Evolutionary conservation across 2,797 vertebrate genomes (phyloP), one percentile per base, ranked within the genome.

Genomic region (Oceanodroma leucorhoa): DNA sequence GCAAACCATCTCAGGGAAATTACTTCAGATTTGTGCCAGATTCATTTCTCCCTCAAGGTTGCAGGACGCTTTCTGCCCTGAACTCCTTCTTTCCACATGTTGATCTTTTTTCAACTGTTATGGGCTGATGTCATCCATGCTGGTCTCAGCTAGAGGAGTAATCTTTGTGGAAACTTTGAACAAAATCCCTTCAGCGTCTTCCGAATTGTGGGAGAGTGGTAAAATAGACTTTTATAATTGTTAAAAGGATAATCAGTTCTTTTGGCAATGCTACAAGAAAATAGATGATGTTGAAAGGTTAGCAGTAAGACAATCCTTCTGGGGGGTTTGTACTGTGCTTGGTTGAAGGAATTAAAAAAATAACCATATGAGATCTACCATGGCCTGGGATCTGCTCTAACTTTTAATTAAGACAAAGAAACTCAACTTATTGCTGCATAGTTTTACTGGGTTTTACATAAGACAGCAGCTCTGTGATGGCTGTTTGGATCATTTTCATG

Each of bases 131-230:
- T 95, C 89, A 93, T 85, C 50, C 27, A 8, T 32, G 29, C 55
- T 78, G 72, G 87, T 95, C 69, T 77, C n/a, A 67, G 57, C 67
- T 92, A 93, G 45, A 93, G 66, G 17, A 93, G 41, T 62, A 94
- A 90, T 73, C 83, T 92, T 71, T 3, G 3, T 83, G 93, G 93
- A 97, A 96, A 95, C 34, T 96, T 87, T 92, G 75, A 93, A 89
- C 55, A 73, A 91, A 93, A 91, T 92, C 71, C 50, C 38, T 66
- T 82, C 66, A 84, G 14, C 2, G 5, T 50, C 40, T 87, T 91
- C 67, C 2, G 4, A 91, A 83, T 55, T 58, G 50, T 64, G 40
- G 14, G 45, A 66, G 50, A 85, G 38, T 64, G 54, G 61, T 77
- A 87, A 94, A 95, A 89, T 54, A 82, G 77, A 54, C 32, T 79